Percentiles rank a stretch among this genome's conserved stretches.
Evolutionary conservation across 2,113 vertebrate genomes (phyloP).

Genomic region (Prochilodus magdalenae): DNA sequence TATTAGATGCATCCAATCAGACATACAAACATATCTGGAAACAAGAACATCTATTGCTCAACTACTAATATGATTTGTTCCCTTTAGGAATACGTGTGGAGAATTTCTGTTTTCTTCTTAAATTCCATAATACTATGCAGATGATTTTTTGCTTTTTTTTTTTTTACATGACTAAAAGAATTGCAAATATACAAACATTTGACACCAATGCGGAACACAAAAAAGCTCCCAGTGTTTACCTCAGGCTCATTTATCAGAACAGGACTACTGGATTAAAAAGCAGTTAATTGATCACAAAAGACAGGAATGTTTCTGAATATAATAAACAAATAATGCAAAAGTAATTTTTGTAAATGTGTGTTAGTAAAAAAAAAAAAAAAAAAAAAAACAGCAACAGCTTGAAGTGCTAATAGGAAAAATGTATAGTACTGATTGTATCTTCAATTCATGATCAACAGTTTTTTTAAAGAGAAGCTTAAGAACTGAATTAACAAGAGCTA

Average conservation of each 20-base stretch:
- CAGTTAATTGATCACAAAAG: constrained; percentile 12
- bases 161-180: background rate
- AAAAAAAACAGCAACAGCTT: background rate
- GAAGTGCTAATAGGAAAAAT: background rate
- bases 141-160: background rate
- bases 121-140: constrained; percentile 27
- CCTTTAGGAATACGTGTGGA: background rate
- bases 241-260: constrained; percentile 28
- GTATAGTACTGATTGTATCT: background rate
- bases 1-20: background rate
- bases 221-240: constrained; percentile 31
- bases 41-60: background rate
- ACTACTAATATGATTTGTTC: background rate
- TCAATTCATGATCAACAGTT: background rate
- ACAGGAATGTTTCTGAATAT: constrained; percentile 27
- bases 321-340: background rate
- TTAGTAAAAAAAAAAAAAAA: constrained; percentile 3
- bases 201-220: constrained; percentile 14
- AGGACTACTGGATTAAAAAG: constrained; percentile 5
- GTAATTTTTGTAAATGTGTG: background rate
- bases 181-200: constrained; percentile 8
- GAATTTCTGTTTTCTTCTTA: background rate
- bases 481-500: background rate
- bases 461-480: constrained; percentile 2
- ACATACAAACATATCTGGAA: constrained; percentile 9